Percentiles rank a stretch among this genome's conserved stretches.
These are phyloP conservation scores for Melanogrammus aeglefinus DNA, from an alignment of 2,797 vertebrate species.

Conservation along the genomic window DNA sequence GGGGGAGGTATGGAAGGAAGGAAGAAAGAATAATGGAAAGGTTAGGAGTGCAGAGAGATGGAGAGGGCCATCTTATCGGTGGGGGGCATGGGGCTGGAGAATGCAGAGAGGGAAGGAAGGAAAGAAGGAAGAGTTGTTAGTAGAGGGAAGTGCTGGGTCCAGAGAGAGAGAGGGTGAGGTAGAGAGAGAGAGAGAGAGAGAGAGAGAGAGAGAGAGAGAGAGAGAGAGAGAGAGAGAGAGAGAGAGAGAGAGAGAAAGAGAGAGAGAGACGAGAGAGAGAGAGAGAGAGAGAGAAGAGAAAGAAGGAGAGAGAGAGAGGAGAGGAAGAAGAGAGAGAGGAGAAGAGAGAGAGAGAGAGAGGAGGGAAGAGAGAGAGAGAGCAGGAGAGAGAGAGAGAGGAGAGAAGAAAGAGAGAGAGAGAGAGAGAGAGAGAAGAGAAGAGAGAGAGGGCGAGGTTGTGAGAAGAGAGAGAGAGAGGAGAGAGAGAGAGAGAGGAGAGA, in stretches of 20 bases:
- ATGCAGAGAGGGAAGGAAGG: too few species aligned
- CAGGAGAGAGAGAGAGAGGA: not conserved
- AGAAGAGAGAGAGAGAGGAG: too few species aligned
- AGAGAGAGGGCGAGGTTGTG: not conserved
- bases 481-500: not conserved
- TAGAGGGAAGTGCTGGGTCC: not conserved
- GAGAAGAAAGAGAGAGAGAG: too few species aligned
- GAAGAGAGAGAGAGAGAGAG: conserved; percentile 23
- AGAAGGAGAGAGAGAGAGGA: too few species aligned
- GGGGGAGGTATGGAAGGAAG: conserved; percentile 30
- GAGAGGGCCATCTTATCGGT: not conserved
- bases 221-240: too few species aligned
- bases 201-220: not conserved
- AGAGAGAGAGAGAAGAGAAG: not conserved
- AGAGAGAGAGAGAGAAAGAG: not conserved
- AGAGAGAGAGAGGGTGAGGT: conserved; percentile 18
- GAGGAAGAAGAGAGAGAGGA: conserved; percentile 20
- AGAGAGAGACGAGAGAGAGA: too few species aligned
- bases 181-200: conserved; percentile 10
- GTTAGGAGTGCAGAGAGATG: conserved; percentile 7
- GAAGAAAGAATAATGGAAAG: not conserved
- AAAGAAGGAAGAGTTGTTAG: not conserved
- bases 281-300: not conserved
- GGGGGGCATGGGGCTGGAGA: too few species aligned
- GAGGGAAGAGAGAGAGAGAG: too few species aligned